phyloP scores from a whole-genome alignment of 1,140 invertebrate species.

The Anthonomus grandis region DNA sequence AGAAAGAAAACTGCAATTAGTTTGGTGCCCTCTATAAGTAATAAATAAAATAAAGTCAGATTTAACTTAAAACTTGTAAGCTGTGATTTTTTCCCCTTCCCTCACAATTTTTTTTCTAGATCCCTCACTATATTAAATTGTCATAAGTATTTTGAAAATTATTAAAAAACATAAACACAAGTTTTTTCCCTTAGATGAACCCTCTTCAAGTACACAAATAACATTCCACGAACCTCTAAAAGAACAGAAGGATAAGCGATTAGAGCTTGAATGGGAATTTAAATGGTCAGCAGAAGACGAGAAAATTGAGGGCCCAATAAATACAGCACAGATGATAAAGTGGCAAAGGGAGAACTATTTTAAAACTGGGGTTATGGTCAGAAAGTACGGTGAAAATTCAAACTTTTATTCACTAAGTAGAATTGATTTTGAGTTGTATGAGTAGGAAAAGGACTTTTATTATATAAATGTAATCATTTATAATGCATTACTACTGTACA shows the following conservation, averaged over 20 bases:
- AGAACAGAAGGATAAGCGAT: conserved; percentile 23
- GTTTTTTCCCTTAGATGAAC: conserved; percentile 32
- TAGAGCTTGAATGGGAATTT: conserved; percentile 81
- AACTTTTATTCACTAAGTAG: conserved; percentile 85
- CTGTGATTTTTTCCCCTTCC: too few relatives aligned
- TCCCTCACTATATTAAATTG: too few relatives aligned
- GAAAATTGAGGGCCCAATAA: conserved; percentile 80
- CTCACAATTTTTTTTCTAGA: too few relatives aligned
- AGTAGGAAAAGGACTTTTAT: conserved; percentile 17
- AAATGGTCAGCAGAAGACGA: conserved; percentile 82
- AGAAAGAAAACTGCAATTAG: too few relatives aligned
- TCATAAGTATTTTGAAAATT: too few relatives aligned
- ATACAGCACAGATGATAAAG: conserved; percentile 80
- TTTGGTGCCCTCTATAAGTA: too few relatives aligned
- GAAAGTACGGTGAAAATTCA: conserved; percentile 67
- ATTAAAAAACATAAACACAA: too few relatives aligned
- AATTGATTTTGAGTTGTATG: conserved; percentile 91
- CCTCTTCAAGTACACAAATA: conserved; percentile 8
- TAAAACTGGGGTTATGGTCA: conserved; percentile 77
- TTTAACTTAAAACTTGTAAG: too few relatives aligned
- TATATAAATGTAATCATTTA: too few relatives aligned
- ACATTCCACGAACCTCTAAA: not conserved
- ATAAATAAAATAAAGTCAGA: too few relatives aligned
- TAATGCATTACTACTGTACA: too few relatives aligned
- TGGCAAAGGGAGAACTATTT: conserved; percentile 87